Conservation (phyloP, 2,113 vertebrate species). For the Pseudolaguvia tuberculata region DNA sequence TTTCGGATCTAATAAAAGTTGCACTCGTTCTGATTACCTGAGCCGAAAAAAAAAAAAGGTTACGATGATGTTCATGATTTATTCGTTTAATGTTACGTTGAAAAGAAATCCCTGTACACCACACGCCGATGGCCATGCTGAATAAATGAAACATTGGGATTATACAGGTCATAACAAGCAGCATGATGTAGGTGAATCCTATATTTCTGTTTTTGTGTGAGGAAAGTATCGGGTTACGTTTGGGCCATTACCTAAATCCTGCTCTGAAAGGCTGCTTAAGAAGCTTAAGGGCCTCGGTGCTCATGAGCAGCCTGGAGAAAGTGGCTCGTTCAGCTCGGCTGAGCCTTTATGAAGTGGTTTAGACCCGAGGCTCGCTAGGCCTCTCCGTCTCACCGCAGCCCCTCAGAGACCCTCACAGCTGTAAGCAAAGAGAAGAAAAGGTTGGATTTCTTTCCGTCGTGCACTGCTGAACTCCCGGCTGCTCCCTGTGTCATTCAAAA, state of each 20-base stretch:
- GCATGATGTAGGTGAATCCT: constrained; percentile 16
- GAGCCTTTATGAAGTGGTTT: constrained; percentile 48
- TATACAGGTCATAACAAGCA: constrained; percentile 17
- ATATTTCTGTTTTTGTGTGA: constrained; percentile 30
- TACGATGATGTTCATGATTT: neutral
- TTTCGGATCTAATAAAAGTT: neutral
- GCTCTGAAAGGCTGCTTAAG: constrained; percentile 45
- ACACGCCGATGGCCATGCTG: neutral
- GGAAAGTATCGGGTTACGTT: constrained; percentile 43
- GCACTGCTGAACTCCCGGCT: constrained; percentile 22
- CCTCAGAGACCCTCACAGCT: constrained; percentile 13
- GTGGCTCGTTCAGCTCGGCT: constrained; percentile 48
- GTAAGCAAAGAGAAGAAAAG: constrained; percentile 15
- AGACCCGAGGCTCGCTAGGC: constrained; percentile 34
- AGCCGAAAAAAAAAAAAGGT: neutral
- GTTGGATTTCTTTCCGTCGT: constrained; percentile 8
- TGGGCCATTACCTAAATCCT: constrained; percentile 49
- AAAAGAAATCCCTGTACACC: neutral
- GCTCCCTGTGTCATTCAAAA: constrained; percentile 33
- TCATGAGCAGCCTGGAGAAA: constrained; percentile 43
- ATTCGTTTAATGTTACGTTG: neutral
- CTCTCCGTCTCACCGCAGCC: constrained; percentile 21
- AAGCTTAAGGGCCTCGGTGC: constrained; percentile 46
- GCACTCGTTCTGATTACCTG: neutral
- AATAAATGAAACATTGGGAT: constrained; percentile 25